A percentile compares a stretch with the other conserved stretches of the same genome.
phyloP scores from a whole-genome alignment of 2,888 invertebrate species.

The Aplocera efformata region DNA sequence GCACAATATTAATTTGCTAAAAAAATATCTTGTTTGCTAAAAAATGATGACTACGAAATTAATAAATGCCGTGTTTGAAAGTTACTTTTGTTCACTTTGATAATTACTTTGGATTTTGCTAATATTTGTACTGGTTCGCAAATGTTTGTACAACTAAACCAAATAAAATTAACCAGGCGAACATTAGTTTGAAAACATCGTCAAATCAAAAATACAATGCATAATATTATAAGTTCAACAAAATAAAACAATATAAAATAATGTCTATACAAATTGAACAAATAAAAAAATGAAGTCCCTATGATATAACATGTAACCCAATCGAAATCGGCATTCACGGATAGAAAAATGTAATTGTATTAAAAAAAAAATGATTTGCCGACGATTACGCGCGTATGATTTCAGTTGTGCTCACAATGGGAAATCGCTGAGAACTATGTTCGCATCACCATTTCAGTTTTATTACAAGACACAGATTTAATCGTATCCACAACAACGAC shows the following conservation, averaged over 20 bases:
- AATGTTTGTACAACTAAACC: constrained; percentile 2
- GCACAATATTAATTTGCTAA: not conserved
- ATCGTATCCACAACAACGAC: no score
- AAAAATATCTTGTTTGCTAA: not conserved
- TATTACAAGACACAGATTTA: no score
- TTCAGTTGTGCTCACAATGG: no score
- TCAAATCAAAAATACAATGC: constrained; percentile 3
- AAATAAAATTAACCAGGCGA: constrained; percentile 4
- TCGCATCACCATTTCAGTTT: no score
- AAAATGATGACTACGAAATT: constrained; percentile 1
- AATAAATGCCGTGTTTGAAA: not conserved
- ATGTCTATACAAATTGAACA: not conserved
- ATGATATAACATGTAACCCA: no score
- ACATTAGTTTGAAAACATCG: not conserved
- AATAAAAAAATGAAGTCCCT: not conserved
- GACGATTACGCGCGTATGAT: no score
- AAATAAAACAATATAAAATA: not conserved
- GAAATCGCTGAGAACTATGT: no score
- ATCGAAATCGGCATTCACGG: no score
- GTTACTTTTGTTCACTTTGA: constrained; percentile 1
- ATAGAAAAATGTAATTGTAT: no score
- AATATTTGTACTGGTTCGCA: constrained; percentile 5
- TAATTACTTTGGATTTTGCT: constrained; percentile 3
- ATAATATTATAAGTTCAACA: not conserved
- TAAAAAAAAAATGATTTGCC: no score